Evolutionary conservation across 2,113 vertebrate species (phyloP), one percentile per base, ranked within the genome.

Genomic region (Cairina moschata): DNA sequence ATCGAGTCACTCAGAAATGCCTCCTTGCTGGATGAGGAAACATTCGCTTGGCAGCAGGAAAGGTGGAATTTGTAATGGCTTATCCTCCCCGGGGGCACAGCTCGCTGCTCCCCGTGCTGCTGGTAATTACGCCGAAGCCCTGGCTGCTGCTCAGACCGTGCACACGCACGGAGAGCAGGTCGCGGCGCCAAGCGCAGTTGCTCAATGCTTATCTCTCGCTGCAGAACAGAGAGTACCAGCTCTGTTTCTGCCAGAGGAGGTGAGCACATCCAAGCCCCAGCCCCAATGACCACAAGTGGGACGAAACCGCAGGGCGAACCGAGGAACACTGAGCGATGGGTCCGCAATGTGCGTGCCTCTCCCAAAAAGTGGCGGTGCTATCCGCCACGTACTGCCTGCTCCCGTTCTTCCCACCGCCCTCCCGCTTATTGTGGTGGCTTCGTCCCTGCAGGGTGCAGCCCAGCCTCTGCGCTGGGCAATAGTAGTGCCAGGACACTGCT

Each of bases 261-360:
- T 44, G 82, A 40, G 8, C 0, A 0, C 0, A 0, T 46, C 34
- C 5, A 8, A 90, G 42, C 29, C 58, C 32, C 75, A 79, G 34
- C 21, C 62, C 28, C 1, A 1, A 1, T 22, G 82, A 46, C 67
- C 56, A n/a, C 11, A 6, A 26, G 15, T 2, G 6, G 56, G 17
- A 78, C 11, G 25, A 78, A 88, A 55, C 25, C 7, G 8, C 8
- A 2, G 59, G 22, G 48, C 55, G 52, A 86, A 68, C 42, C 50
- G 42, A 58, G 46, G 0, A 0, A 80, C 68, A 50, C 22, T 31
- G 74, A 79, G 42, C 3, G 9, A 88, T 2, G 36, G 13, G n/a
- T 71, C 83, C 55, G 67, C 76, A 88, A 50, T 5, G 7, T 48
- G 44, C 1, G 0, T 25, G 25, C 34, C 55, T 67, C 42, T 32